Conservation (phyloP, 2,888 invertebrate species). For the Ctenicera cuprea region DNA sequence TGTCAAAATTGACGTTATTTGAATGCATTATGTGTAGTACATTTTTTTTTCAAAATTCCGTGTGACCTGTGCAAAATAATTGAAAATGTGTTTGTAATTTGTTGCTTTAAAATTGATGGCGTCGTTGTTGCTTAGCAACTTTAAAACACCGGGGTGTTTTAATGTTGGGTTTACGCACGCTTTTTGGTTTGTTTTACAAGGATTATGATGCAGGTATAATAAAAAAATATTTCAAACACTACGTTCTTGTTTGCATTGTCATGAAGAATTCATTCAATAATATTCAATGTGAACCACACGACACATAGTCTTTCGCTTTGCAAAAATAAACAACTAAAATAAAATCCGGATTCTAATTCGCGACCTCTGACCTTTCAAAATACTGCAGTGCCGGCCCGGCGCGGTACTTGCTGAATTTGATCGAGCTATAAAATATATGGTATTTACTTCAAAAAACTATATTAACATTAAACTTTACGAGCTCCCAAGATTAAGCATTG, state of each 20-base stretch:
- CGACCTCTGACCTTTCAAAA: slow-evolving; percentile 22
- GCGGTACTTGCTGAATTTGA: not conserved
- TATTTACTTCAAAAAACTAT: not conserved
- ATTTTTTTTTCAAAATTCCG: too few species aligned
- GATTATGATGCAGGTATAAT: too few species aligned
- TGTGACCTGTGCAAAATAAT: too few species aligned
- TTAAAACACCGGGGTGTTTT: too few species aligned
- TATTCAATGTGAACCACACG: not conserved
- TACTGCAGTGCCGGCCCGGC: slow-evolving; percentile 3
- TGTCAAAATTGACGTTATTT: too few species aligned
- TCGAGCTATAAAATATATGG: slow-evolving; percentile 6
- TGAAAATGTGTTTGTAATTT: too few species aligned
- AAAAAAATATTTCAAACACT: too few species aligned
- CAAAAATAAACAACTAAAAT: not conserved
- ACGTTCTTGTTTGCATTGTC: not conserved
- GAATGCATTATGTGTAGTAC: too few species aligned
- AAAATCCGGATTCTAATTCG: slow-evolving; percentile 1
- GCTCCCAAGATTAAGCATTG: not conserved
- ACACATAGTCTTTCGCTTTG: not conserved
- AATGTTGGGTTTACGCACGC: too few species aligned
- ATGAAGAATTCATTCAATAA: not conserved
- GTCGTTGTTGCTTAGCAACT: too few species aligned
- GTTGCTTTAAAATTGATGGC: too few species aligned
- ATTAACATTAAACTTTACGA: not conserved
- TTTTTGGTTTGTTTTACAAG: too few species aligned